Percentiles rank a stretch among this genome's conserved stretches.
phyloP scores from a whole-genome alignment of 2,888 invertebrate species.

The Cataglyphis altisquamis region DNA sequence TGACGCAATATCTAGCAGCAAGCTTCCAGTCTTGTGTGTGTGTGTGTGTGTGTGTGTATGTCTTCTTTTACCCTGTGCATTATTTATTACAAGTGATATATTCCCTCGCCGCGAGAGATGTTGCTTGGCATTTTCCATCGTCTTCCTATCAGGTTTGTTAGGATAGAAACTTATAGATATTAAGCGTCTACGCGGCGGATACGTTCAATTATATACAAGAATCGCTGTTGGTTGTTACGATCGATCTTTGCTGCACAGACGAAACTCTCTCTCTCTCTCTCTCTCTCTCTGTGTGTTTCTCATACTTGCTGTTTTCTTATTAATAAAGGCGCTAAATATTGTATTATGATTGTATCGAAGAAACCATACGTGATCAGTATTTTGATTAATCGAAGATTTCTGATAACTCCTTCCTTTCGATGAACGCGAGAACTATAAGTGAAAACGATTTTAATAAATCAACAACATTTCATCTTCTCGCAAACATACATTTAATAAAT shows the following conservation, averaged over 20 bases:
- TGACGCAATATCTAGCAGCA: constrained; percentile 12
- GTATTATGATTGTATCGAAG: too few species aligned
- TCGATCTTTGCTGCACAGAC: not conserved
- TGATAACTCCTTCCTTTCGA: not conserved
- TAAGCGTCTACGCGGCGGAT: constrained; percentile 5
- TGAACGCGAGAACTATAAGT: not conserved
- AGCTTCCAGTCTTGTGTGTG: constrained; percentile 7
- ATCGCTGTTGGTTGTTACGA: not conserved
- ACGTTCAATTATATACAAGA: not conserved
- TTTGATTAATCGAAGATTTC: not conserved
- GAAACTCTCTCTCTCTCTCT: not conserved
- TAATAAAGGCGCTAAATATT: constrained; percentile 17
- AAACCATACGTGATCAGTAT: constrained; percentile 1
- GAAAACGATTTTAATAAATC: not conserved
- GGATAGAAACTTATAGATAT: constrained; percentile 32
- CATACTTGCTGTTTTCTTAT: constrained; percentile 18
- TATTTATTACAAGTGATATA: constrained; percentile 4
- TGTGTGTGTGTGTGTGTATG: not conserved
- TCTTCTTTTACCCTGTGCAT: not conserved
- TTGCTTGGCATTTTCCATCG: constrained; percentile 35
- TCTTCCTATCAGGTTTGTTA: constrained; percentile 27
- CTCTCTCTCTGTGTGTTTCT: not conserved
- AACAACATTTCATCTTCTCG: constrained; percentile 12
- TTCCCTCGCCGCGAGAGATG: not conserved
- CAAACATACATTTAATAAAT: not conserved